A percentile compares a stretch with the other conserved stretches of the same genome.
phyloP scores from a whole-genome alignment of 2,797 vertebrate species.

The Nannoperca obscura region DNA sequence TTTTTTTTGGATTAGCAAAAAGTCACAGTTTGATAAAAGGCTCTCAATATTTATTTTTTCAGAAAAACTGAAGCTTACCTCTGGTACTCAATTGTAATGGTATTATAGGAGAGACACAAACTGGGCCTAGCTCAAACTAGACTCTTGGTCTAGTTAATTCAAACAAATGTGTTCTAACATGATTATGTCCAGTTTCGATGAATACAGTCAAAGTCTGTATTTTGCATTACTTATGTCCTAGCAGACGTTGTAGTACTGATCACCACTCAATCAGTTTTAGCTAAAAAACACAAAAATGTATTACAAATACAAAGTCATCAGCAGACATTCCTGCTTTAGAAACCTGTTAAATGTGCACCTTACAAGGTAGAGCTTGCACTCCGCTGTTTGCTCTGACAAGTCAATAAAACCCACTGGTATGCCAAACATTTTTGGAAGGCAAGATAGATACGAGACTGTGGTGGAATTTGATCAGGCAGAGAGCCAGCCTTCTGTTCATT shows the following conservation, averaged over 20 bases:
- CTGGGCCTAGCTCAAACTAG: not conserved
- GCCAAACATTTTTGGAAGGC: constrained; percentile 86
- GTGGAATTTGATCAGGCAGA: constrained; percentile 85
- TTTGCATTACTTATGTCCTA: not conserved
- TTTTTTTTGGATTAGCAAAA: not conserved
- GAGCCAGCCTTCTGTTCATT: constrained; percentile 80
- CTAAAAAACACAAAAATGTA: constrained; percentile 29
- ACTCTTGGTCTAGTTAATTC: not conserved
- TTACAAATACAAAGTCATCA: constrained; percentile 48
- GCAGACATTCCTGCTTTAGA: constrained; percentile 63
- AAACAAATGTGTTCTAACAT: constrained; percentile 5
- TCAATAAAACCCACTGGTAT: constrained; percentile 89
- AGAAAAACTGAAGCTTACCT: not conserved
- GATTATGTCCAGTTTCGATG: constrained; percentile 12
- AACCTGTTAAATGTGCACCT: constrained; percentile 73
- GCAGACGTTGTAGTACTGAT: constrained; percentile 17
- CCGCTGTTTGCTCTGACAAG: constrained; percentile 86
- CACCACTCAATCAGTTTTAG: constrained; percentile 14
- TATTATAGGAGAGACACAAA: constrained; percentile 5
- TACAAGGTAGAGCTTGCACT: constrained; percentile 85
- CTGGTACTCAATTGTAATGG: constrained; percentile 3
- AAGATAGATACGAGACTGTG: constrained; percentile 79
- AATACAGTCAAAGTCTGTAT: constrained; percentile 4
- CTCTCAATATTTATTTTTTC: not conserved
- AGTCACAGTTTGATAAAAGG: not conserved